Evolutionary conservation across 2,888 invertebrate species (phyloP).

Genomic region (Odontomyia ornata): DNA sequence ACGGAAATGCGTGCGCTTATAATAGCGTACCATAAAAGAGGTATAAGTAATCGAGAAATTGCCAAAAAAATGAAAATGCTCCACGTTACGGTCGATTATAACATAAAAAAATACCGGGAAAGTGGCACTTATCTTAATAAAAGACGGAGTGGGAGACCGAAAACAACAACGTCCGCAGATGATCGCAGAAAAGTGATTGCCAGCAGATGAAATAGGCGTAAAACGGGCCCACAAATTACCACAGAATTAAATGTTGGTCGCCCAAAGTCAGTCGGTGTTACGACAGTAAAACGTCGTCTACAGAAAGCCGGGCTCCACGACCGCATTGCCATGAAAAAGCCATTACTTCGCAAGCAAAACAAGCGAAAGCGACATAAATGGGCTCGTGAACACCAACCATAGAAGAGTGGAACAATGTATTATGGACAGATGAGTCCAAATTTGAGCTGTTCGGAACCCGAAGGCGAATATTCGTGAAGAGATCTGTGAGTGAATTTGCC

Average conservation of each 20-base stretch:
- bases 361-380: conserved; percentile 40
- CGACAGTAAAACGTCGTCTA: conserved; percentile 19
- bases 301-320: conserved; percentile 17
- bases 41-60: too few species aligned
- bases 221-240: background rate
- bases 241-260: background rate
- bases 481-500: conserved; percentile 26
- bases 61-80: too few species aligned
- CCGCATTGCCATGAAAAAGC: conserved; percentile 37
- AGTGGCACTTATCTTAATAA: background rate
- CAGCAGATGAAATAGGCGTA: background rate
- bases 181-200: background rate
- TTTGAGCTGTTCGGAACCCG: conserved; percentile 47
- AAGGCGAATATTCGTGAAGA: conserved; percentile 51
- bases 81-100: too few species aligned
- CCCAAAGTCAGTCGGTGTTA: background rate
- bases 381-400: conserved; percentile 35
- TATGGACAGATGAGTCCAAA: conserved; percentile 47
- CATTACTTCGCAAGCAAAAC: conserved; percentile 34
- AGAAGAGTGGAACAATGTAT: conserved; percentile 40
- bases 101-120: too few species aligned
- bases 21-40: too few species aligned
- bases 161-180: background rate
- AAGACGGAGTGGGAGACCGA: conserved; percentile 6
- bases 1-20: too few species aligned